Base-by-base conservation (phyloP, 1,140 invertebrate species). In the Scaptomyza pallida region DNA sequence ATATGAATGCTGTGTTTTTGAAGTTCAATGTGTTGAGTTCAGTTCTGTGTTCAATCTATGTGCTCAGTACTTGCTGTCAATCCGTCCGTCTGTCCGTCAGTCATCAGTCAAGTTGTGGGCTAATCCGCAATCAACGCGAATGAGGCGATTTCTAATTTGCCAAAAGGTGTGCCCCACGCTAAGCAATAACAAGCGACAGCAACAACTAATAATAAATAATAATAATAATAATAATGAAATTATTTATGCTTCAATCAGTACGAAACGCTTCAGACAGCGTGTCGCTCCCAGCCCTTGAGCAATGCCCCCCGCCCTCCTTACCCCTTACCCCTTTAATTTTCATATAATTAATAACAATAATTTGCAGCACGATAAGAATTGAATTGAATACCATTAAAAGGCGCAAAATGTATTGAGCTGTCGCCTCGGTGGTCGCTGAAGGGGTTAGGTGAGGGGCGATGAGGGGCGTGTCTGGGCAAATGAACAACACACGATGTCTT, bases 311-410 rank as follows among this genome's bases (percentile, higher is more conserved):
- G 8, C 9, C 12, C 3, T 2, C 1, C 12, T 4, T 15, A 3
- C 17, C 3, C 16, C 9, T 16, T 13, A 16, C 9, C 8, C 1
- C 41, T 21, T 48, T 13, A 12, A 59, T 75, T 81, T 88, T 75
- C 76, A 88, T 73, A 88, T 89, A 88, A 88, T 88, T 88, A 88
- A 88, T 88, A 88, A 89, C 82, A 88, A 88, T 88, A 89, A 88
- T 88, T 88, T 88, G 83, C 83, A 64, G 81, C 83, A 89, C 83
- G 83, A 88, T 88, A 88, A 88, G 83, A 89, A 88, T 89, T 88
- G 75, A 86, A 88, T 88, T 88, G 83, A 88, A 88, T 89, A 89
- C 83, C 83, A 88, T 88, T 88, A 88, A 88, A 30, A 89, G 72
- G 75, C 82, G 82, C 78, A 88, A 88, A 88, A 88, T 75, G 78